Conservation (phyloP, 2,113 vertebrate genomes). For the Paramisgurnus dabryanus region DNA sequence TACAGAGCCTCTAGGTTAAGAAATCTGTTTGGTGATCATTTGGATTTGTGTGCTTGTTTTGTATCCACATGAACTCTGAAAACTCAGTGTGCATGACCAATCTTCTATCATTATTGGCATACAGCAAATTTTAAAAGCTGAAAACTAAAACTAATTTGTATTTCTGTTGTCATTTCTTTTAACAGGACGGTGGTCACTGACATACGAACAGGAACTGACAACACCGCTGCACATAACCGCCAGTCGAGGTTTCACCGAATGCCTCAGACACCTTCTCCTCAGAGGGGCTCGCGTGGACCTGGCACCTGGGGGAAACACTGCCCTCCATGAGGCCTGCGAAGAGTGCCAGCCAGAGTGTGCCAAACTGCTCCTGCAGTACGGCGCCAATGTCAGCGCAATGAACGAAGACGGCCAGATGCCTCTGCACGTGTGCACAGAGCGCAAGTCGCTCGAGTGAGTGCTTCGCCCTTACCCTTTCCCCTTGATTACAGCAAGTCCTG, state of each 20-base stretch:
- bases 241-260: conserved; percentile 80
- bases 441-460: conserved; percentile 82
- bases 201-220: conserved; percentile 90
- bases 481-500: conserved; percentile 18
- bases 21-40: too few relatives aligned
- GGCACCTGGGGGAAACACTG: conserved; percentile 82
- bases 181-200: conserved; percentile 94
- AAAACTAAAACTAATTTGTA: too few relatives aligned
- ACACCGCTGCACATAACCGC: conserved; percentile 89
- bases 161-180: neutral
- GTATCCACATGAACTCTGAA: too few relatives aligned
- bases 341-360: conserved; percentile 73
- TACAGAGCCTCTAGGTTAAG: too few relatives aligned
- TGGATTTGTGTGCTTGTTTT: too few relatives aligned
- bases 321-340: conserved; percentile 85
- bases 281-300: conserved; percentile 80
- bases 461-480: neutral
- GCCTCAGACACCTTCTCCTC: conserved; percentile 82
- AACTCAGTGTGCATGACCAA: too few relatives aligned
- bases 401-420: conserved; percentile 86
- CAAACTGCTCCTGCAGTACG: conserved; percentile 79
- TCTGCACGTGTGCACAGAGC: conserved; percentile 82
- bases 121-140: too few relatives aligned
- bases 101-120: too few relatives aligned
- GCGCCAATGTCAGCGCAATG: conserved; percentile 80